These are phyloP conservation scores for Hafferia zeledoni DNA, from an alignment of 2,797 vertebrate species.

Conservation along the genomic window DNA sequence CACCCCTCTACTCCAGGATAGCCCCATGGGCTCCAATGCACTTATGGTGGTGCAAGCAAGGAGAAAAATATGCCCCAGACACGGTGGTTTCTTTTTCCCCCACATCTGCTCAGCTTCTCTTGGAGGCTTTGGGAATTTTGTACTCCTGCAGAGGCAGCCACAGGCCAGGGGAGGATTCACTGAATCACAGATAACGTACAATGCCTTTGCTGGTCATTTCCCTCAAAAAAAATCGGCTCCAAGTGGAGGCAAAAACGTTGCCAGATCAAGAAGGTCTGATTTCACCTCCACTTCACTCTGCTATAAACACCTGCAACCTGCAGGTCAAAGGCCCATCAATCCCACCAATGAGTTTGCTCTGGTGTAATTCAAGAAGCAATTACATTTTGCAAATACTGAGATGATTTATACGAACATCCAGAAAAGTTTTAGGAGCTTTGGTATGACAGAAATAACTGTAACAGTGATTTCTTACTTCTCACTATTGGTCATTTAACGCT, in stretches of 20 bases:
- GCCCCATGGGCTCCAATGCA: neutral
- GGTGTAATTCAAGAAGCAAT: constrained; percentile 35
- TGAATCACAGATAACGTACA: neutral
- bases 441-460: neutral
- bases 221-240: neutral
- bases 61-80: neutral
- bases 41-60: neutral
- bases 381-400: constrained; percentile 16
- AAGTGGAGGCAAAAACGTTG: constrained; percentile 1
- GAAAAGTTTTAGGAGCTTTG: neutral
- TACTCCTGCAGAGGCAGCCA: neutral
- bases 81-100: accelerated
- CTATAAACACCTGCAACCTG: constrained; percentile 27
- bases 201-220: neutral
- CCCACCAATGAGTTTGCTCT: neutral
- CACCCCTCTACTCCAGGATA: neutral
- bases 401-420: constrained; percentile 1
- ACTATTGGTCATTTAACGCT: neutral
- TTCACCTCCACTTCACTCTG: neutral
- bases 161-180: neutral
- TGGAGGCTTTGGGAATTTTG: neutral
- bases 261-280: constrained; percentile 10
- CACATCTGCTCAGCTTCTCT: neutral
- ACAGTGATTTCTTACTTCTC: neutral
- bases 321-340: constrained; percentile 20